phyloP scores from a whole-genome alignment of 1,140 invertebrate genomes.

The Cydia strobilella region DNA sequence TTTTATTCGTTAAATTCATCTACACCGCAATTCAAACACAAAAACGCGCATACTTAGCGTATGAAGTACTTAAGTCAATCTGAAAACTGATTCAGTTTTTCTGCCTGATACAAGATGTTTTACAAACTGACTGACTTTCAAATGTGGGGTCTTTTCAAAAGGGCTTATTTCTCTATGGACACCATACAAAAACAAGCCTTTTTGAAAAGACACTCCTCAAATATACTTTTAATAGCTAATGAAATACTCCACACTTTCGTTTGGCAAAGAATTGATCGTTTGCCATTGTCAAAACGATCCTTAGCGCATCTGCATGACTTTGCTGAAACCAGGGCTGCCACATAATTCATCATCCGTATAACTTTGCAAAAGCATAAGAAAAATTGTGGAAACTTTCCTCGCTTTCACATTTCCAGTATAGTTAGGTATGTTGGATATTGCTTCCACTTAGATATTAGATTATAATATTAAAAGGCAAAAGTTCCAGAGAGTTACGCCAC shows the following conservation, averaged over 20 bases:
- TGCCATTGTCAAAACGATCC: background rate
- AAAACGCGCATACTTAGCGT: background rate
- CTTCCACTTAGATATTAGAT: background rate
- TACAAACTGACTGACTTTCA: background rate
- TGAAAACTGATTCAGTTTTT: background rate
- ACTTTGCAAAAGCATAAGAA: background rate
- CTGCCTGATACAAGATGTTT: background rate
- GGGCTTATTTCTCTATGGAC: too few species aligned
- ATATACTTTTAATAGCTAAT: background rate
- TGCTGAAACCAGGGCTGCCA: constrained; percentile 1
- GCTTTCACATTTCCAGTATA: background rate
- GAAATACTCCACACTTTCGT: constrained; percentile 26
- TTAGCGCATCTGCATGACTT: background rate
- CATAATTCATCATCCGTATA: constrained; percentile 17
- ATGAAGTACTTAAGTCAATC: background rate
- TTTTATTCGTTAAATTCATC: background rate
- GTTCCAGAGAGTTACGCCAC: background rate
- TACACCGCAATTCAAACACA: background rate
- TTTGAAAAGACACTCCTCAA: too few species aligned
- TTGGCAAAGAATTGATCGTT: constrained; percentile 3
- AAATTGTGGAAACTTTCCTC: background rate
- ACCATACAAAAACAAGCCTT: too few species aligned
- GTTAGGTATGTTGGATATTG: background rate
- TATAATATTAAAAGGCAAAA: background rate
- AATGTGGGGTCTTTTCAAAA: too few species aligned